A percentile compares a stretch with the other conserved stretches of the same genome.
These are phyloP conservation scores for Chloroclysta siterata DNA, from an alignment of 2,888 invertebrate species.

Conservation along the genomic window DNA sequence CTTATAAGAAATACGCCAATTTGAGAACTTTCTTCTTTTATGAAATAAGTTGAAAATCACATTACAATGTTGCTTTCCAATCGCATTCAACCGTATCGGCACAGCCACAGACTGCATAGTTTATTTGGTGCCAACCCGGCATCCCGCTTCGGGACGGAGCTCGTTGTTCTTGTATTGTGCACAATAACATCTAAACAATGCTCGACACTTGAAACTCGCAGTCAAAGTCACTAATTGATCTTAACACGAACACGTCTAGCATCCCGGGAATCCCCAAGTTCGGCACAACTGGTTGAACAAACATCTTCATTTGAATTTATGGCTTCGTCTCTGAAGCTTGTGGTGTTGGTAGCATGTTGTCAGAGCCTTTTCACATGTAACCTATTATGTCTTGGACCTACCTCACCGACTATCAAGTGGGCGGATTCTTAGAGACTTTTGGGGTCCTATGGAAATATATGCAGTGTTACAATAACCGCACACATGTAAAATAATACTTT, in stretches of 20 bases:
- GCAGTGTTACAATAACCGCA: too few relatives aligned
- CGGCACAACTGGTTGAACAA: conserved; percentile 26
- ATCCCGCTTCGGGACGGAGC: conserved; percentile 6
- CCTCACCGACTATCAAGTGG: neutral
- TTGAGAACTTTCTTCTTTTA: too few relatives aligned
- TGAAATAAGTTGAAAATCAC: too few relatives aligned
- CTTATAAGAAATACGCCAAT: too few relatives aligned
- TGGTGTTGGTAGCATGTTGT: conserved; percentile 16
- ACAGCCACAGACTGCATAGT: conserved; percentile 1
- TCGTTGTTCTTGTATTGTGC: conserved; percentile 16
- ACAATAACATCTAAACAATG: conserved; percentile 36
- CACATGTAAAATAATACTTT: too few relatives aligned
- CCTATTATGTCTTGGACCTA: neutral
- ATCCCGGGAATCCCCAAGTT: conserved; percentile 24
- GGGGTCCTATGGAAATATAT: too few relatives aligned
- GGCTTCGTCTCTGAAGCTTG: conserved; percentile 13
- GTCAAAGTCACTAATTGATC: conserved; percentile 41
- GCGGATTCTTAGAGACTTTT: too few relatives aligned
- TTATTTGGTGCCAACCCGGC: conserved; percentile 1
- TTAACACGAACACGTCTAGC: conserved; percentile 35
- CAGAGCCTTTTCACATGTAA: conserved; percentile 10
- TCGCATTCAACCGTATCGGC: conserved; percentile 2
- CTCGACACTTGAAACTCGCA: conserved; percentile 36
- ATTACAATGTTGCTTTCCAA: conserved; percentile 7
- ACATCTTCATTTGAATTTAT: conserved; percentile 33